A percentile compares a stretch with the other conserved stretches of the same genome.
phyloP scores from a whole-genome alignment of 2,113 vertebrate genomes.

The Dipodomys stephensi region DNA sequence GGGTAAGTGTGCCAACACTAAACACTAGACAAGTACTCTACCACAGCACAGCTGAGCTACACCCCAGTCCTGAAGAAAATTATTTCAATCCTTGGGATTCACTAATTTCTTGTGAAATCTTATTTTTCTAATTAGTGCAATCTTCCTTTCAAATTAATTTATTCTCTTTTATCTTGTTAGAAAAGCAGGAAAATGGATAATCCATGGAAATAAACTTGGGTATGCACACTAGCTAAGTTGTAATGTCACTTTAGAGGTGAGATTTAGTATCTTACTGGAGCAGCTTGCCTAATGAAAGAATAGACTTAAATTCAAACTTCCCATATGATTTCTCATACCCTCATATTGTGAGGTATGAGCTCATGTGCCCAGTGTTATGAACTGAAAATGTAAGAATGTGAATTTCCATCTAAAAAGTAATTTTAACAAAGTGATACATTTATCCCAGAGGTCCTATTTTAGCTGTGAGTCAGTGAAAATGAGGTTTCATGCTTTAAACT shows the following conservation, averaged over 20 bases:
- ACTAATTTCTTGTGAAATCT: conserved; percentile 27
- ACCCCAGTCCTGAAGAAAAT: neutral
- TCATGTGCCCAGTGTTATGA: neutral
- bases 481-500: neutral
- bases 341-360: neutral
- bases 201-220: conserved; percentile 39
- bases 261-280: conserved; percentile 22
- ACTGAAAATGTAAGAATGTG: conserved; percentile 14
- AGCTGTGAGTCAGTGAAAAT: neutral
- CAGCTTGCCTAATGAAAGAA: neutral
- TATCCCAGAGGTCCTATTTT: conserved; percentile 44
- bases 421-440: conserved; percentile 33
- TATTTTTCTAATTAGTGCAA: conserved; percentile 26
- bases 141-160: conserved; percentile 55
- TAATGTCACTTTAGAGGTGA: conserved; percentile 29
- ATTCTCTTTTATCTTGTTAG: conserved; percentile 22
- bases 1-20: too few species aligned
- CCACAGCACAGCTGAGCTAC: too few species aligned
- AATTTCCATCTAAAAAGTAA: conserved; percentile 38
- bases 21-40: too few species aligned
- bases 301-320: conserved; percentile 29
- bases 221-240: neutral
- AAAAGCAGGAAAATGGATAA: neutral
- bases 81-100: conserved; percentile 23
- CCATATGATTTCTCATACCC: neutral